These are phyloP conservation scores for Allacma fusca DNA, from an alignment of 2,888 invertebrate species.

Conservation along the genomic window DNA sequence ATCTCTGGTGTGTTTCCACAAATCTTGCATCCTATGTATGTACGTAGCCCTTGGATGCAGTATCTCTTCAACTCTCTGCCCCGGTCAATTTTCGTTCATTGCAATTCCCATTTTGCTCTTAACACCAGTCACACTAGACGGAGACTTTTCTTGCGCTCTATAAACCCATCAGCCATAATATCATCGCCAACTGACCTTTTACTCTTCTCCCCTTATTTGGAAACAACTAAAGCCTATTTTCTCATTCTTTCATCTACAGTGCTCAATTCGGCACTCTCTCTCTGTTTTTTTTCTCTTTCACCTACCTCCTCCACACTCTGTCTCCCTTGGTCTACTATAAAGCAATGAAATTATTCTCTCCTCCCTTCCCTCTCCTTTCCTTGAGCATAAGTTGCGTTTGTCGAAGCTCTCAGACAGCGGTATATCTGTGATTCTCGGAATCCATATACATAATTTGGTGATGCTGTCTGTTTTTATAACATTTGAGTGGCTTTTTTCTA, in stretches of 20 bases:
- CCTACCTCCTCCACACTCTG: conserved; percentile 16
- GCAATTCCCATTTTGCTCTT: conserved; percentile 49
- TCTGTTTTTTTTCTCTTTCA: not conserved
- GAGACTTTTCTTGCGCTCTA: conserved; percentile 52
- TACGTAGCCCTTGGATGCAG: not conserved
- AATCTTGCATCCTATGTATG: not conserved
- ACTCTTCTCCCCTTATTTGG: conserved; percentile 43
- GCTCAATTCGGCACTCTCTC: not conserved
- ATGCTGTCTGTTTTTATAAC: not conserved
- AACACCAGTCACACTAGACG: conserved; percentile 46
- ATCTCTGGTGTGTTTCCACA: conserved; percentile 4
- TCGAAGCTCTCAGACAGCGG: not conserved
- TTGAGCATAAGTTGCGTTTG: not conserved
- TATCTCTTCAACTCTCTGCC: conserved; percentile 41
- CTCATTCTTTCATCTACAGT: conserved; percentile 23
- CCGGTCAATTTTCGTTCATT: conserved; percentile 60
- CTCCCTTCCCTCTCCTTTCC: not conserved
- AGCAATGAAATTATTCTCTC: conserved; percentile 36
- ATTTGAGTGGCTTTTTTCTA: not conserved
- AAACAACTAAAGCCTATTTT: conserved; percentile 52
- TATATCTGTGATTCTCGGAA: not conserved
- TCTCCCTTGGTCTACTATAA: conserved; percentile 9
- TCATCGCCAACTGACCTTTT: conserved; percentile 57
- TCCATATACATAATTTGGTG: not conserved
- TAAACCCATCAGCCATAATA: conserved; percentile 59